A percentile compares a stretch with the other conserved stretches of the same genome.
Conservation (phyloP, 2,888 invertebrate genomes). For the Dexiosoma caninum region DNA sequence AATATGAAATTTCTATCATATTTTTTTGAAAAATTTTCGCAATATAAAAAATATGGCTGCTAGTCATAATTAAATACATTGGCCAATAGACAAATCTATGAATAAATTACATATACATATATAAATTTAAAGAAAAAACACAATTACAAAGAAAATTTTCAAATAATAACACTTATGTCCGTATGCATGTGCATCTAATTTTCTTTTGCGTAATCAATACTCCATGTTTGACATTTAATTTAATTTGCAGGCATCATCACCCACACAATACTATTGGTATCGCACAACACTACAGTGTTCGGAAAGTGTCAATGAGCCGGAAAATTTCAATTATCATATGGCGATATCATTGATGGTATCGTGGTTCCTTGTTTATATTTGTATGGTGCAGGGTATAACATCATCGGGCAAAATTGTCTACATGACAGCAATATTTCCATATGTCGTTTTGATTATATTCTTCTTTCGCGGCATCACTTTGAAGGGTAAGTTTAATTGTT, state of each 20-base stretch:
- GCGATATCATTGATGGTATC: constrained; percentile 90
- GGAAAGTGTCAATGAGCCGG: constrained; percentile 90
- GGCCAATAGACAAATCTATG: too few species aligned
- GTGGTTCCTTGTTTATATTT: constrained; percentile 96
- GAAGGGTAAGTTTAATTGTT: constrained; percentile 81
- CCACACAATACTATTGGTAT: constrained; percentile 97
- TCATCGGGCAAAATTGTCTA: constrained; percentile 98
- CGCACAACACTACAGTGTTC: constrained; percentile 94
- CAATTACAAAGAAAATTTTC: too few species aligned
- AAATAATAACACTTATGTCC: too few species aligned
- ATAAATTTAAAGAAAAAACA: not conserved
- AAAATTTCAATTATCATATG: constrained; percentile 94
- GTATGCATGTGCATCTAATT: not conserved
- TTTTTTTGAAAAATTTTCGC: too few species aligned
- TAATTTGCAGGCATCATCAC: constrained; percentile 83
- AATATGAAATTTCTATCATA: too few species aligned
- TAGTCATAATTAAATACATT: too few species aligned
- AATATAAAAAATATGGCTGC: too few species aligned
- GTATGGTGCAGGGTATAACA: constrained; percentile 98
- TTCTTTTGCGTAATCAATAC: not conserved
- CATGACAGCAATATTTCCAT: constrained; percentile 97
- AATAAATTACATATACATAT: too few species aligned
- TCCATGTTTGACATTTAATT: not conserved
- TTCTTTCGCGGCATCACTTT: constrained; percentile 95
- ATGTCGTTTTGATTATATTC: constrained; percentile 95